These are phyloP conservation scores for Molothrus ater DNA, from an alignment of 2,797 vertebrate genomes.

Conservation along the genomic window DNA sequence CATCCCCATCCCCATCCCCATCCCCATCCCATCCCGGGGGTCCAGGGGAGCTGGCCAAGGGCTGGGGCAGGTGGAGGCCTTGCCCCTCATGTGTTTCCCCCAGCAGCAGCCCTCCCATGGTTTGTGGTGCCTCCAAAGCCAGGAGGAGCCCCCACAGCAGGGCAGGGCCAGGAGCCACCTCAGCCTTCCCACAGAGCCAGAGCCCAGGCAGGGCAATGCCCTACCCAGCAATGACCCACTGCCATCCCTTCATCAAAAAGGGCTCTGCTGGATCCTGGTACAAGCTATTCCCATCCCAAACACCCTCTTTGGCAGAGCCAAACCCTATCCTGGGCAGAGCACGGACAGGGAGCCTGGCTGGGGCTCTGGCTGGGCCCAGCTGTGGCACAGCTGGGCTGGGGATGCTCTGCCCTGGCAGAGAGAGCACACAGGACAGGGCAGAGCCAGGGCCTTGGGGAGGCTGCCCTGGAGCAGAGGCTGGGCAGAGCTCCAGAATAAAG, in stretches of 20 bases:
- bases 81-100: rapidly evolving
- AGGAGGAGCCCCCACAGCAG: no score
- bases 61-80: rapidly evolving
- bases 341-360: rapidly evolving
- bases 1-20: not conserved
- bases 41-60: rapidly evolving
- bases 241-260: no score
- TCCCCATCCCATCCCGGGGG: rapidly evolving
- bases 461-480: not conserved
- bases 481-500: not conserved
- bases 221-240: rapidly evolving
- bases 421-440: rapidly evolving
- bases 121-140: rapidly evolving
- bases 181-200: not conserved
- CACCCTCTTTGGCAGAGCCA: rapidly evolving
- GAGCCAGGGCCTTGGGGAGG: not conserved
- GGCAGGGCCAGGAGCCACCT: rapidly evolving
- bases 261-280: rapidly evolving
- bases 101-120: not conserved
- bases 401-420: not conserved
- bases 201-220: rapidly evolving
- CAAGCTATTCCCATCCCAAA: not conserved
- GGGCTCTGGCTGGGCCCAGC: rapidly evolving
- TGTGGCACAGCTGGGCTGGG: no score
- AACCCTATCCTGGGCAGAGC: no score